phyloP scores from a whole-genome alignment of 1,140 invertebrate genomes.

The Drosophila persimilis region DNA sequence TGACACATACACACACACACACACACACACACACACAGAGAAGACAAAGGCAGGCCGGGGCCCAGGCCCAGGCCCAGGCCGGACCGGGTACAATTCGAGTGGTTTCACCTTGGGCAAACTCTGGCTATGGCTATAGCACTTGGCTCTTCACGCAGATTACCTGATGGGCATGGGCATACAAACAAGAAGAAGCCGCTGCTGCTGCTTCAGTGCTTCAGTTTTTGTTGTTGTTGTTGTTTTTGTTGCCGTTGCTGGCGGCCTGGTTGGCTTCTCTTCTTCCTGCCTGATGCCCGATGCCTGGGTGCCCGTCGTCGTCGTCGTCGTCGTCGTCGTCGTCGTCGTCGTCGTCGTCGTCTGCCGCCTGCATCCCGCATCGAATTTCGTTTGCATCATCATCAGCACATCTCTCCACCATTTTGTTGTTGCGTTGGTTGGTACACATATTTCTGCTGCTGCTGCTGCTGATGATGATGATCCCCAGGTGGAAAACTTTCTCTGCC shows the following conservation, averaged over 20 bases:
- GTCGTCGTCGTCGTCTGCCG: not conserved
- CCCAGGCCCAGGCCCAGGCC: slow-evolving; percentile 6
- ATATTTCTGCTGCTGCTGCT: too few relatives aligned
- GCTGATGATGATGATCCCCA: slow-evolving; percentile 16
- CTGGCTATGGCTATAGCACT: slow-evolving; percentile 7
- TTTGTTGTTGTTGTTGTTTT: slow-evolving; percentile 10
- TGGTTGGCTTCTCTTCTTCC: not conserved
- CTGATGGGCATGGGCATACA: slow-evolving; percentile 12
- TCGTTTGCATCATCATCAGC: slow-evolving; percentile 25
- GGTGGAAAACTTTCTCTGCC: slow-evolving; percentile 40
- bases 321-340: not conserved
- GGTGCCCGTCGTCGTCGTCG: not conserved
- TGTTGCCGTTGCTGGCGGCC: too few relatives aligned
- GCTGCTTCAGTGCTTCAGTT: not conserved
- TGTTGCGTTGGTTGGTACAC: slow-evolving; percentile 14
- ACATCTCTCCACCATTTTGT: slow-evolving; percentile 35
- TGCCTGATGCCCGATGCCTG: slow-evolving; percentile 18
- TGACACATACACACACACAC: slow-evolving; percentile 1
- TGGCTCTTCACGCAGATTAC: slow-evolving; percentile 33
- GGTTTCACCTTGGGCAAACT: slow-evolving; percentile 58
- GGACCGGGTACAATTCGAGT: slow-evolving; percentile 44
- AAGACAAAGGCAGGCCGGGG: slow-evolving; percentile 38
- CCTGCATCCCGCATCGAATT: slow-evolving; percentile 59
- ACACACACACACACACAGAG: slow-evolving; percentile 10
- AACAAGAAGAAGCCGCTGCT: not conserved